Conservation (phyloP, 2,113 vertebrate species). For the Verasper variegatus region DNA sequence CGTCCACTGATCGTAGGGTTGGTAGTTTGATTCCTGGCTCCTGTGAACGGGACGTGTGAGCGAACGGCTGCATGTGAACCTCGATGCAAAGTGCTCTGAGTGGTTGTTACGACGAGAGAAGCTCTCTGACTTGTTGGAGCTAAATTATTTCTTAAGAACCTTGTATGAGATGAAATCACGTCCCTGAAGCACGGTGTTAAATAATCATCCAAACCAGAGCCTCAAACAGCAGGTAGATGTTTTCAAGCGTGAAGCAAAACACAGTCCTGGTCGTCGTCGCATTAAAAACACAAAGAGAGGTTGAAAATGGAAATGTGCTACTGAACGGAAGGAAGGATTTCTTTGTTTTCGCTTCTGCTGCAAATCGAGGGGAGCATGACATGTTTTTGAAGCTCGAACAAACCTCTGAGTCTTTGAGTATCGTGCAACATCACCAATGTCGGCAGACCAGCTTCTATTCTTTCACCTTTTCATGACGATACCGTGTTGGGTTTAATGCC, state of each 20-base stretch:
- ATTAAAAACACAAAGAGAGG: no score
- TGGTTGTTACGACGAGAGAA: no score
- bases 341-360: neutral
- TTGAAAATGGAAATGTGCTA: neutral
- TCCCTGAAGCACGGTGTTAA: neutral
- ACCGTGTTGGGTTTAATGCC: neutral
- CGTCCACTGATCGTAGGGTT: no score
- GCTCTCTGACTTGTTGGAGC: no score
- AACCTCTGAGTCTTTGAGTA: neutral
- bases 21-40: no score
- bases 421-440: neutral
- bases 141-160: neutral
- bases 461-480: neutral
- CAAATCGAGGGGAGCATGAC: neutral
- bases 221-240: neutral
- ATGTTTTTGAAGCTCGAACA: neutral
- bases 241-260: neutral
- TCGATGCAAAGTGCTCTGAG: no score
- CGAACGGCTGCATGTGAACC: no score
- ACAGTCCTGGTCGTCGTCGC: no score
- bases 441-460: neutral
- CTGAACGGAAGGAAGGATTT: no score
- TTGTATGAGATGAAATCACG: constrained; percentile 4
- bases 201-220: neutral
- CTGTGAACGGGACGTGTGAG: no score